Conservation (phyloP, 2,113 vertebrate genomes). For the Thymallus thymallus region DNA sequence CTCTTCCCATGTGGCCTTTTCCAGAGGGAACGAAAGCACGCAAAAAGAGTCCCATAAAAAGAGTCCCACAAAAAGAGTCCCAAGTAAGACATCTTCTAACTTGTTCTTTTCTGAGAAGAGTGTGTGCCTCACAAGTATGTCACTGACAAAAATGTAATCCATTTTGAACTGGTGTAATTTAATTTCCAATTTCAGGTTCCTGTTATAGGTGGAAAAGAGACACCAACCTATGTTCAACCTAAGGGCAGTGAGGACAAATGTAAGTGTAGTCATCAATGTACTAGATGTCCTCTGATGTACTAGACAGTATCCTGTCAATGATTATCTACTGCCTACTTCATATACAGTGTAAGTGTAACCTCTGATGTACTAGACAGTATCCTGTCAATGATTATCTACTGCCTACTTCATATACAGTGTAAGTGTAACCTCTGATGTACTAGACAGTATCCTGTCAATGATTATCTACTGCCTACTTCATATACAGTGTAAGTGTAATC, state of each 20-base stretch:
- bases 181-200: not conserved
- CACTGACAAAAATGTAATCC: not conserved
- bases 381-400: not conserved
- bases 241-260: slow-evolving; percentile 57
- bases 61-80: not conserved
- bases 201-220: slow-evolving; percentile 13
- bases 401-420: slow-evolving; percentile 58
- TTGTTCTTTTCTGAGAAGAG: not conserved
- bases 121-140: not conserved
- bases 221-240: slow-evolving; percentile 33
- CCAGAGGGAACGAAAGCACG: not conserved
- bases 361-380: not conserved
- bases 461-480: too few relatives aligned
- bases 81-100: not conserved
- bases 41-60: not conserved
- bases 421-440: slow-evolving; percentile 23
- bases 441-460: not conserved
- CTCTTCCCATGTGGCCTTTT: not conserved
- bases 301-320: not conserved
- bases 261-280: too few relatives aligned
- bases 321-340: too few relatives aligned
- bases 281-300: not conserved
- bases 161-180: not conserved
- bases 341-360: too few relatives aligned
- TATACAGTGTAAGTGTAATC: too few relatives aligned